Evolutionary conservation across 2,797 vertebrate genomes (phyloP), one percentile per base, ranked within the genome.

Genomic region (Rhinella marina): DNA sequence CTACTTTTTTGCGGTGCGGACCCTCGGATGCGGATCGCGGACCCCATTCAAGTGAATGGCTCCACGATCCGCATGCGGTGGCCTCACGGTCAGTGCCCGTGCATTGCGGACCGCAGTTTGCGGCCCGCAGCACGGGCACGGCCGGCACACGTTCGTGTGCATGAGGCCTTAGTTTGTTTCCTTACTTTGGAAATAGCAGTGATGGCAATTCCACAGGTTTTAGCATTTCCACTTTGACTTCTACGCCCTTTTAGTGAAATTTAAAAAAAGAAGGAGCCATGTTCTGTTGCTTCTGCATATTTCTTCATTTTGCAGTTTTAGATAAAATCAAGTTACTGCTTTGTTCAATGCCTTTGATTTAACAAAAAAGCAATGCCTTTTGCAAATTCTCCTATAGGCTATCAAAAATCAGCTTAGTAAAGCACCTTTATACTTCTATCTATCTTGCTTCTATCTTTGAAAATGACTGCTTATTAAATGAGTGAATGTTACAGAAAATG

Each of bases 361-460:
- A 32, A 66, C 48, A 88, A 84, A 88, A 79, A 79, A 84, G 82
- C 75, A 79, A 83, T 54, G 56, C 50, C 81, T 59, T 78, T 72
- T 79, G 75, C 68, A 88, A 84, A 80, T 84, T 88, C 75, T 68
- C 81, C 87, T 88, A 84, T 66, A 84, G 87, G 87, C 87, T 54
- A 88, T 70, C 56, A 59, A 84, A 78, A 88, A 84, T 79, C 73
- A 72, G 87, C 82, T 83, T 78, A 82, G 48, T n/a, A 76, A 76
- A 52, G 73, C 48, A 76, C 73, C 73, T 76, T 32, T 76, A 73
- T 68, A 66, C 76, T 87, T 81, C 32, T 32, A 32, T 32, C 32
- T 0, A 32, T 32, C 68, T 81, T 59, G 82, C 77, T 82, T 62
- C 48, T 77, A 75, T 25, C 70, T 87, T 87, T 87, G 80, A 87